These are phyloP conservation scores for Cercocebus atys DNA, from an alignment of 2,113 vertebrate genomes.

Conservation along the genomic window DNA sequence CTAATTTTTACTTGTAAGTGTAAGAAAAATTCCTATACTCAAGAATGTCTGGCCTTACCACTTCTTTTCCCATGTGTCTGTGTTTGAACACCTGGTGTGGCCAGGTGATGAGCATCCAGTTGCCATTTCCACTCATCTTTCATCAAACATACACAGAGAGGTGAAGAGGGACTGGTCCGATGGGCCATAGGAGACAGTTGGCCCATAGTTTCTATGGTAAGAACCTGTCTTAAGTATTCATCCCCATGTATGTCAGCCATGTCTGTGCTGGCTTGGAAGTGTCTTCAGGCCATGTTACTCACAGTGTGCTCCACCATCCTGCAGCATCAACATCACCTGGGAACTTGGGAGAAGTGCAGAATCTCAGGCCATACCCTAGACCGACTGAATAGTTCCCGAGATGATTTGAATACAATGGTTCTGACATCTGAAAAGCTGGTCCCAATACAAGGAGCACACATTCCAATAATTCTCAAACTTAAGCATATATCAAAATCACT, in stretches of 20 bases:
- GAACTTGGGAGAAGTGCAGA: not conserved
- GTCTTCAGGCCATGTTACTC: not conserved
- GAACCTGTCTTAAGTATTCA: not conserved
- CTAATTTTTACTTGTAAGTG: not conserved
- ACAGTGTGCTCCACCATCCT: not conserved
- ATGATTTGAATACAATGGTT: not conserved
- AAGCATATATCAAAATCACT: not conserved
- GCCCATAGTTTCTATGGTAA: not conserved
- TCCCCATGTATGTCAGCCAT: not conserved
- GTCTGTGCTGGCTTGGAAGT: not conserved
- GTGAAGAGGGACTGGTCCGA: not conserved
- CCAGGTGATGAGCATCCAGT: not conserved
- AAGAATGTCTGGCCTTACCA: not conserved
- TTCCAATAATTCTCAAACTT: not conserved
- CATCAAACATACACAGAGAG: not conserved
- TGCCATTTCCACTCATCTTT: not conserved
- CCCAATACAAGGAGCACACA: not conserved
- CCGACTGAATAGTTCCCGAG: not conserved
- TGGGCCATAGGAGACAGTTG: not conserved
- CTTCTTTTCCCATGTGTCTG: not conserved
- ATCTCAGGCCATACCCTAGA: not conserved
- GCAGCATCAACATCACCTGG: not conserved
- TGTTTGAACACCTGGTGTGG: not conserved
- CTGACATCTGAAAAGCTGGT: not conserved
- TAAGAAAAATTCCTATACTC: not conserved